These are phyloP conservation scores for Gadopsis bispinosus DNA, from an alignment of 2,797 vertebrate genomes.

Conservation along the genomic window DNA sequence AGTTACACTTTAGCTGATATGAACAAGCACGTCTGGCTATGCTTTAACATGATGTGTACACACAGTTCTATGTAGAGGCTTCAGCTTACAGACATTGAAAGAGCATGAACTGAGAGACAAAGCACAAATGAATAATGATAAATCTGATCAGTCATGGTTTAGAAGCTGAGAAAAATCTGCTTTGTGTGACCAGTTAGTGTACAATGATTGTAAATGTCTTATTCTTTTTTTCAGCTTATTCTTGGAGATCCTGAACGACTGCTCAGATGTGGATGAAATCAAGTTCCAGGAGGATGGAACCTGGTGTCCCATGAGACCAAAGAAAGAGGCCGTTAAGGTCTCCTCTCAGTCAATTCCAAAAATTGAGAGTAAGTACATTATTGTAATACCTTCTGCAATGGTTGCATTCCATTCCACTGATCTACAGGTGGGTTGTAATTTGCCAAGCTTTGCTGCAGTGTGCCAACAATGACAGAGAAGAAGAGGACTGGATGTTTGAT, in stretches of 20 bases:
- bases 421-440: no score
- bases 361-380: conserved; percentile 89
- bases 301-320: conserved; percentile 98
- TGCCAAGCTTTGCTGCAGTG: no score
- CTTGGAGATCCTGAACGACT: conserved; percentile 97
- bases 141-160: neutral
- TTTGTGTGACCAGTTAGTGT: neutral
- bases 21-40: no score
- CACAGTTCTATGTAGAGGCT: no score
- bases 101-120: no score
- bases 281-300: conserved; percentile 98
- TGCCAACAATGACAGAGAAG: no score
- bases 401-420: no score
- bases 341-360: conserved; percentile 88
- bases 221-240: conserved; percentile 87
- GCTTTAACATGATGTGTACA: no score
- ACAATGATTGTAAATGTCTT: neutral
- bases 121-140: no score
- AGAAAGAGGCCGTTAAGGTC: conserved; percentile 92
- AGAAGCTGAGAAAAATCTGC: neutral
- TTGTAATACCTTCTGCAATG: neutral
- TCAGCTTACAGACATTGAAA: no score
- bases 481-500: no score
- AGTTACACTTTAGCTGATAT: no score
- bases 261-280: conserved; percentile 96